These are phyloP conservation scores for Ictidomys tridecemlineatus DNA, from an alignment of 2,113 vertebrate species.

Conservation along the genomic window DNA sequence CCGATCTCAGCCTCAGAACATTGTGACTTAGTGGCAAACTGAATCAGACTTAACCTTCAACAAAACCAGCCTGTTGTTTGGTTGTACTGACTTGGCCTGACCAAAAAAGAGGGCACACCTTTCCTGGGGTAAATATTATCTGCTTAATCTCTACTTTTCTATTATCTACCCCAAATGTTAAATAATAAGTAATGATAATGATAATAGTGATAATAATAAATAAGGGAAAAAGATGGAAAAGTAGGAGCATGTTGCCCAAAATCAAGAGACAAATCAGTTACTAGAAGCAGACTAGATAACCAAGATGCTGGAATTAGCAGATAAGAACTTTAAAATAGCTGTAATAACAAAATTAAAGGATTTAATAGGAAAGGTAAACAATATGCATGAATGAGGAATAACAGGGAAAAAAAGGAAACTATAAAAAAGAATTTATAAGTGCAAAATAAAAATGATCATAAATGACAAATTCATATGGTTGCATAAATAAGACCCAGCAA, in stretches of 20 bases:
- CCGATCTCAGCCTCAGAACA: background rate
- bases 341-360: background rate
- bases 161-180: background rate
- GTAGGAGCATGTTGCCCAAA: background rate
- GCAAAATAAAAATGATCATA: background rate
- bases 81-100: background rate
- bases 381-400: background rate
- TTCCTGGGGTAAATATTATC: slow-evolving; percentile 12
- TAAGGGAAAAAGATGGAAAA: background rate
- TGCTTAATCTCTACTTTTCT: slow-evolving; percentile 11
- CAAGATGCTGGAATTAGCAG: background rate
- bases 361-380: background rate
- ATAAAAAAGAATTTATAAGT: background rate
- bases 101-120: background rate
- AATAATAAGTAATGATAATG: no score
- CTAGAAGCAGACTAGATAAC: background rate
- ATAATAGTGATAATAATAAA: background rate
- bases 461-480: background rate
- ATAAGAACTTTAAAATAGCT: background rate
- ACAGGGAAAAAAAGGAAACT: background rate
- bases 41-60: background rate
- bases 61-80: background rate
- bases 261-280: slow-evolving; percentile 1
- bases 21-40: background rate
- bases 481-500: background rate